Percentiles rank a stretch among this genome's conserved stretches.
Evolutionary conservation across 2,888 invertebrate species (phyloP).

Genomic region (Entomobrya proxima): DNA sequence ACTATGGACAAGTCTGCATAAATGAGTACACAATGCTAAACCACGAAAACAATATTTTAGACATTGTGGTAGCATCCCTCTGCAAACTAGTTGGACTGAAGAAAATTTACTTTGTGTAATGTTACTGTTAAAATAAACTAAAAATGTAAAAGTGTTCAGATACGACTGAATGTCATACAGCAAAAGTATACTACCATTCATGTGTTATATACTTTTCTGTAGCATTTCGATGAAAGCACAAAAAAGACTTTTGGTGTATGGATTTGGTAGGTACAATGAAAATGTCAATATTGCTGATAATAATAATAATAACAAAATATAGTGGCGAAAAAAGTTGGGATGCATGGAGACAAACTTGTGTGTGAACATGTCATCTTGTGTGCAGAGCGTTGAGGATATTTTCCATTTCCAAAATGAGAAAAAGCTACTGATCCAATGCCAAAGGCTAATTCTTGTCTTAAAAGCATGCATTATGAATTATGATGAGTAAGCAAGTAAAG

Average conservation of each 20-base stretch:
- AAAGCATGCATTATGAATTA: conserved; percentile 35
- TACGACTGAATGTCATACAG: too few relatives aligned
- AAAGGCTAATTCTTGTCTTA: conserved; percentile 47
- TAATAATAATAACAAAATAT: background rate
- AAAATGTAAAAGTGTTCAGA: too few relatives aligned
- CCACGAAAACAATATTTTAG: background rate
- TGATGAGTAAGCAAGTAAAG: conserved; percentile 38
- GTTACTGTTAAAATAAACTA: too few relatives aligned
- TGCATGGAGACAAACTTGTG: background rate
- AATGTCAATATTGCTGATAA: background rate
- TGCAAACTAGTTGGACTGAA: background rate
- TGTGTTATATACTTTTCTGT: too few relatives aligned
- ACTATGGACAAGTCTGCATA: conserved; percentile 4
- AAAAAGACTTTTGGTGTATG: background rate
- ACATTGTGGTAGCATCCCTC: background rate
- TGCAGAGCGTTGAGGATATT: background rate
- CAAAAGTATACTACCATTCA: too few relatives aligned
- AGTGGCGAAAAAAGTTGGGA: background rate
- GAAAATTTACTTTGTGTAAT: background rate
- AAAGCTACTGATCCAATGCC: conserved; percentile 31
- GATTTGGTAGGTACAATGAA: background rate
- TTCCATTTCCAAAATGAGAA: conserved; percentile 44
- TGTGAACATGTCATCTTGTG: conserved; percentile 18
- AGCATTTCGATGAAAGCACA: background rate
- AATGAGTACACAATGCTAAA: background rate